Conservation (phyloP, 2,888 invertebrate genomes). For the Drosophila emarginata region DNA sequence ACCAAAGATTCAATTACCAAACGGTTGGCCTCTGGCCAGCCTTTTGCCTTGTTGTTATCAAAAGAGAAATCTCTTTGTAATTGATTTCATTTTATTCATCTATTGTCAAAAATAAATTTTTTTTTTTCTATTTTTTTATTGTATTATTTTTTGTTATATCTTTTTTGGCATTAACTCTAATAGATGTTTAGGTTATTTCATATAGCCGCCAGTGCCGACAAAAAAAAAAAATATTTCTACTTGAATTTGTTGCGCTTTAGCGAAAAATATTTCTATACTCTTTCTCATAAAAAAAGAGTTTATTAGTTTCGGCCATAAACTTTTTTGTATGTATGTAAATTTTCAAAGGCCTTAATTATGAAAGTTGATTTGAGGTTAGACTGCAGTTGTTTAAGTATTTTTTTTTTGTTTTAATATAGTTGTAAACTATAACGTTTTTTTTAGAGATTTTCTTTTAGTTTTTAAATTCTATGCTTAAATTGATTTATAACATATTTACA, state of each 20-base stretch:
- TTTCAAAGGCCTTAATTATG: neutral
- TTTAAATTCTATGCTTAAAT: too few species aligned
- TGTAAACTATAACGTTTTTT: too few species aligned
- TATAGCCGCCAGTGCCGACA: conserved; percentile 50
- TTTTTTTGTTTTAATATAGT: too few species aligned
- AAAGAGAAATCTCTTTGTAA: conserved; percentile 70
- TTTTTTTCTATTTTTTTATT: conserved; percentile 34
- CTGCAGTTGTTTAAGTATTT: too few species aligned
- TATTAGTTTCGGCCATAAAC: neutral
- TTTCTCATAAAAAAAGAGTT: neutral
- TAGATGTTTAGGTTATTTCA: conserved; percentile 41
- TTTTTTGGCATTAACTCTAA: conserved; percentile 58
- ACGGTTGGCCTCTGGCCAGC: conserved; percentile 37
- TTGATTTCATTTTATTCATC: conserved; percentile 62
- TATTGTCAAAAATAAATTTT: conserved; percentile 45
- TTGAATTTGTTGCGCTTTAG: conserved; percentile 46
- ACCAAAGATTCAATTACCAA: conserved; percentile 63
- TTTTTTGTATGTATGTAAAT: neutral
- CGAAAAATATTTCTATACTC: conserved; percentile 32
- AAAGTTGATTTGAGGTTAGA: neutral
- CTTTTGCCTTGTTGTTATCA: conserved; percentile 51
- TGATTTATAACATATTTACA: too few species aligned
- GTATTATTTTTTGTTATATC: conserved; percentile 1
- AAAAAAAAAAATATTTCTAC: conserved; percentile 38
- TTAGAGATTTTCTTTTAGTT: too few species aligned